Percentiles rank a stretch among this genome's conserved stretches.
Conservation (phyloP, 2,888 invertebrate species). For the Steinernema hermaphroditum region DNA sequence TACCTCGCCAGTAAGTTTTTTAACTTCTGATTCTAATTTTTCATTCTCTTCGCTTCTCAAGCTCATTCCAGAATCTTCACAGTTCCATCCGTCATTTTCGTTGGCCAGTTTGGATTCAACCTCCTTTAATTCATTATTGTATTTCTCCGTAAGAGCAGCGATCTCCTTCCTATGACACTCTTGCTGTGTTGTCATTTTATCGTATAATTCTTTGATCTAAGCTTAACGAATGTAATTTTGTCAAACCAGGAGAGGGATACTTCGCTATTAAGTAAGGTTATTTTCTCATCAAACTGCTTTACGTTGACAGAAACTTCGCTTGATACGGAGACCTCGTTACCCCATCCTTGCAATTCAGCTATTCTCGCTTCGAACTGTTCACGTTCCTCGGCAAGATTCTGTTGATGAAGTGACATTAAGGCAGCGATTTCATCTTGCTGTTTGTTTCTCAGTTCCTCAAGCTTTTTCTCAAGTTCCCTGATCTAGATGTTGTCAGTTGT, state of each 20-base stretch:
- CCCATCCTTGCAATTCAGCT: background rate
- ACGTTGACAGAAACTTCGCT: too few species aligned
- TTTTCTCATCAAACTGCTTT: too few species aligned
- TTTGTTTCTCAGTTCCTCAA: background rate
- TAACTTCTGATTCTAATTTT: background rate
- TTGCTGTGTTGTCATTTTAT: too few species aligned
- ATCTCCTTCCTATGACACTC: too few species aligned
- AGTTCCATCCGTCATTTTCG: too few species aligned
- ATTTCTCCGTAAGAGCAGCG: slow-evolving; percentile 49
- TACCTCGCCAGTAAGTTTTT: background rate
- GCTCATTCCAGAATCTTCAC: slow-evolving; percentile 27
- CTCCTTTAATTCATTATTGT: slow-evolving; percentile 51
- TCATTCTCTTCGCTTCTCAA: slow-evolving; percentile 25
- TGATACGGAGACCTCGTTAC: too few species aligned
- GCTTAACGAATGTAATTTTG: too few species aligned
- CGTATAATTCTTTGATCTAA: too few species aligned
- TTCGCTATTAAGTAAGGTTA: too few species aligned
- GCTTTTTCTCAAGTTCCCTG: background rate
- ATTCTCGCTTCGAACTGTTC: background rate
- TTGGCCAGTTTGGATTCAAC: slow-evolving; percentile 33
- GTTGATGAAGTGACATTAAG: background rate
- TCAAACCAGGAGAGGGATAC: too few species aligned
- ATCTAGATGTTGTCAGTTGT: too few species aligned
- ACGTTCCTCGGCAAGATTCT: background rate
- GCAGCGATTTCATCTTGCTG: background rate